Evolutionary conservation across 2,888 invertebrate species (phyloP).

Genomic region (Choristoneura rosaceana): DNA sequence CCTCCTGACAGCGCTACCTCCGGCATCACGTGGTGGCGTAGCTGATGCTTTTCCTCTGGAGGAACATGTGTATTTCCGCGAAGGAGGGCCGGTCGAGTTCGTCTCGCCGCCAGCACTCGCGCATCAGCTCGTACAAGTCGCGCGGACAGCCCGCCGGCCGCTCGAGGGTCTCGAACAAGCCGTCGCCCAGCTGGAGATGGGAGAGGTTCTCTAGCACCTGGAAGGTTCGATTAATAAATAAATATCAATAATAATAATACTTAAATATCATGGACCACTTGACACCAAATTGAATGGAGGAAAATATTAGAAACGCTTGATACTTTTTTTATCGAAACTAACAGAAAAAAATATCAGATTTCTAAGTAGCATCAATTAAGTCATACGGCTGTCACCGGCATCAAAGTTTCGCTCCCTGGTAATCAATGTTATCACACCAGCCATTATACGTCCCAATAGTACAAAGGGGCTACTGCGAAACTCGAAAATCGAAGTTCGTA

Average conservation of each 20-base stretch:
- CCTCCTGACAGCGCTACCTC: background rate
- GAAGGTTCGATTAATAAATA: background rate
- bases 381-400: too few species aligned
- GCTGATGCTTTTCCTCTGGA: constrained; percentile 84
- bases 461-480: too few species aligned
- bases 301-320: too few species aligned
- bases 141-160: constrained; percentile 90
- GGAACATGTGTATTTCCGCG: constrained; percentile 92
- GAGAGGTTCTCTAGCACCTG: constrained; percentile 93
- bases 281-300: too few species aligned
- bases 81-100: constrained; percentile 91
- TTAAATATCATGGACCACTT: too few species aligned
- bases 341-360: too few species aligned
- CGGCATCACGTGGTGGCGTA: constrained; percentile 65
- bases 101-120: constrained; percentile 93
- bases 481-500: too few species aligned
- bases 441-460: too few species aligned
- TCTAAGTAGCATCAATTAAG: too few species aligned
- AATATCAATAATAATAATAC: background rate
- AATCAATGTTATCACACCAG: too few species aligned
- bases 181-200: constrained; percentile 88
- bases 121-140: constrained; percentile 94
- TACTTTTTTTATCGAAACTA: too few species aligned
- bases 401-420: too few species aligned
- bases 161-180: constrained; percentile 86